Conservation (phyloP, 2,888 invertebrate genomes). For the Trissoscelio sp. region DNA sequence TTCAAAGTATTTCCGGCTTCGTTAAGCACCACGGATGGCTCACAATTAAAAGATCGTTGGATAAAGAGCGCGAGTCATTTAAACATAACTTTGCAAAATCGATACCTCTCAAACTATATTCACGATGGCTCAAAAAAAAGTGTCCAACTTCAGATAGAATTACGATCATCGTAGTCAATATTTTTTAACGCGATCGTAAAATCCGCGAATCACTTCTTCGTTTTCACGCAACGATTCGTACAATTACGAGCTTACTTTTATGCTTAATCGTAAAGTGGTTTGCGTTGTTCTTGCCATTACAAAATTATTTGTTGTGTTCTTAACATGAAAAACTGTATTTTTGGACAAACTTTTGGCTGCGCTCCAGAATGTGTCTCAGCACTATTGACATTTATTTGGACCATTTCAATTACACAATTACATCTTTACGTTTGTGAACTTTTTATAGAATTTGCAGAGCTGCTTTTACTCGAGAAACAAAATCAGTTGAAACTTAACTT, state of each 20-base stretch:
- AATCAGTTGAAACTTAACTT: too few species aligned
- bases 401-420: neutral
- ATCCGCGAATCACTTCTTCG: neutral
- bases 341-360: neutral
- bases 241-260: neutral
- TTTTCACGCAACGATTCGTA: neutral
- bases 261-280: neutral
- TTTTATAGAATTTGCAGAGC: too few species aligned
- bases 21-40: conserved; percentile 11
- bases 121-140: too few species aligned
- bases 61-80: too few species aligned
- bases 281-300: neutral
- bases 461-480: too few species aligned
- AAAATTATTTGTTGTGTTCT: neutral
- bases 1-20: conserved; percentile 37
- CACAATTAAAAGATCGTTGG: conserved; percentile 42
- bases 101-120: too few species aligned
- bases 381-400: conserved; percentile 2
- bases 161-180: neutral
- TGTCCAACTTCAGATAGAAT: neutral
- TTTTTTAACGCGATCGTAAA: too few species aligned
- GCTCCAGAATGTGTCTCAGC: neutral
- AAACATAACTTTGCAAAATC: too few species aligned
- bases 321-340: conserved; percentile 1
- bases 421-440: neutral